Base-by-base conservation (phyloP, 2,888 invertebrate genomes). In the Drosophila mulleri region DNA sequence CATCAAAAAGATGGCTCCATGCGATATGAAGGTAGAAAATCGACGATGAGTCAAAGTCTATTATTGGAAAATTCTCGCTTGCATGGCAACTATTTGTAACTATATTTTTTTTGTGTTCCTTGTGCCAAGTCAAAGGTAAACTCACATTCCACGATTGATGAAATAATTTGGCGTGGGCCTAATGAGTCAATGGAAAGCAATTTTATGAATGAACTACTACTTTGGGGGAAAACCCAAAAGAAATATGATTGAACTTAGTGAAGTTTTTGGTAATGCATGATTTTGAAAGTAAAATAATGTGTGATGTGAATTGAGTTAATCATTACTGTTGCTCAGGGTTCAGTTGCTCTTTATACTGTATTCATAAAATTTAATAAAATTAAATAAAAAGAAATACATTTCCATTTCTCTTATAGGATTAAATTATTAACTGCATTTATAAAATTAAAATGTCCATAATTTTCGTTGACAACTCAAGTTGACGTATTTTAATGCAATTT, bases 1-100 rank as follows among this genome's bases (percentile, higher is more conserved):
- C 77, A 79, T 62, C 71, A 75, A 59, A 60, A 75, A 64, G 67
- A 75, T 75, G 61, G 29, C 45, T 53, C 14, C 41, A 54, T 23
- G 44, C 26, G 80, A 79, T 75, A 72, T 44, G 37, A 32, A 20
- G 12, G 23, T 20, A 26, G 26, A 20, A 53, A 48, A 37, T 29
- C 11, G 9, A 9, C 35, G 39, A 74, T 76, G 79, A 76, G 52
- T 76, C 76, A 78, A 35, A 26, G 20, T 66, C 20, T 35, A 12
- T 12, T 11, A 57, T 29, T 54, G 65, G 45, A 32, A 52, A 42
- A 47, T 54, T 47, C 44, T 57, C 29, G n/a, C 44, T 60, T 37
- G 66, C 66, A 4, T 59, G 18, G 62, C 52, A 72, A 77, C 72
- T 32, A 18, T 53, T 45, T 48, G 57, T 23, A 44, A 44, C 45